These are phyloP conservation scores for Clostera curtula DNA, from an alignment of 2,888 invertebrate genomes.

Conservation along the genomic window DNA sequence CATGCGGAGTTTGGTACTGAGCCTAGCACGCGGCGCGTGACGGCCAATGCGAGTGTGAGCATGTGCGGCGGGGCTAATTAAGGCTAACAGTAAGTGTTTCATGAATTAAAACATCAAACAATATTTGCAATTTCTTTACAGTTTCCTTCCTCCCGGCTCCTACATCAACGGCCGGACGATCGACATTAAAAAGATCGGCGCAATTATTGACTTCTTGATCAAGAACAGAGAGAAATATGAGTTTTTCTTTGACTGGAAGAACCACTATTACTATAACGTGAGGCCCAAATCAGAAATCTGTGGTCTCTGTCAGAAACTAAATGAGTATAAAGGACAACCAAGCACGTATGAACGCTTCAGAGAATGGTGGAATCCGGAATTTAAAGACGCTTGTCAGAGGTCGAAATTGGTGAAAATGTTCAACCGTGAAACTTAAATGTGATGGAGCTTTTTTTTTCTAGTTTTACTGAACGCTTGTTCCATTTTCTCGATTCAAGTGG, in stretches of 20 bases:
- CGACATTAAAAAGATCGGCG: slow-evolving; percentile 45
- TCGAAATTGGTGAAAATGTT: slow-evolving; percentile 29
- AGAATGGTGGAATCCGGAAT: slow-evolving; percentile 51
- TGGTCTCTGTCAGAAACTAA: slow-evolving; percentile 45
- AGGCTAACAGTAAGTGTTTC: background rate
- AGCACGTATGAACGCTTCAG: slow-evolving; percentile 30
- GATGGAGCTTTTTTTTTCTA: background rate
- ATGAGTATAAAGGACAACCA: slow-evolving; percentile 15
- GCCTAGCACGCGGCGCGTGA: too few relatives aligned
- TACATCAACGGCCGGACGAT: slow-evolving; percentile 44
- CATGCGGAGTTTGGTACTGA: too few relatives aligned
- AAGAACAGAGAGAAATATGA: slow-evolving; percentile 38
- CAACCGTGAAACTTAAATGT: slow-evolving; percentile 9
- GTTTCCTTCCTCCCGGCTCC: slow-evolving; percentile 55
- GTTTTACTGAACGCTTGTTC: too few relatives aligned
- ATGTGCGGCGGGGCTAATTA: too few relatives aligned
- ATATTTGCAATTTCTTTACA: slow-evolving; percentile 24
- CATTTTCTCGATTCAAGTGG: too few relatives aligned
- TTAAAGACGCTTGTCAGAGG: slow-evolving; percentile 34
- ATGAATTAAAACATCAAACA: background rate
- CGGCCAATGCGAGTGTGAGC: too few relatives aligned
- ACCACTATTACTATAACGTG: slow-evolving; percentile 43
- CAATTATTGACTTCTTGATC: slow-evolving; percentile 50
- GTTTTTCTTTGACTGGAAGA: slow-evolving; percentile 58
- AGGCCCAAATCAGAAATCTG: slow-evolving; percentile 39